These are phyloP conservation scores for Drosophila ambigua DNA, from an alignment of 1,140 invertebrate species.

Conservation along the genomic window DNA sequence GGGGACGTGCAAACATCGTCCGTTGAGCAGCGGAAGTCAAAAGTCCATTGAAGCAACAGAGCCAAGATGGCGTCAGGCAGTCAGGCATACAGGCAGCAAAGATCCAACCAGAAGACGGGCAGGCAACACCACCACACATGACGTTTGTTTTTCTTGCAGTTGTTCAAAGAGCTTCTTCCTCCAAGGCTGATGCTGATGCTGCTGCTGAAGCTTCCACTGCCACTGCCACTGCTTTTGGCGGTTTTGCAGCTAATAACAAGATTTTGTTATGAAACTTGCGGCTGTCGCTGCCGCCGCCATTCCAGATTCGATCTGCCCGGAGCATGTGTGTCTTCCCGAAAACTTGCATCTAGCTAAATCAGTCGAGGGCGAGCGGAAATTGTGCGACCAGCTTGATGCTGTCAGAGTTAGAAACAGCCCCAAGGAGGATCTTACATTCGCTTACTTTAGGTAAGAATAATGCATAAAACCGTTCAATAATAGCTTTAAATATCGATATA, in stretches of 20 bases:
- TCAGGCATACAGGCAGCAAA: background rate
- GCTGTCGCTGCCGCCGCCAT: conserved; percentile 17
- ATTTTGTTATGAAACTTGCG: conserved; percentile 60
- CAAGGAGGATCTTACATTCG: background rate
- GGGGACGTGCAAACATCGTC: conserved; percentile 49
- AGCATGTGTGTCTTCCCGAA: background rate
- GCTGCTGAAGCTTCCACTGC: conserved; percentile 8
- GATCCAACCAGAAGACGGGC: background rate
- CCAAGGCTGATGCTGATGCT: background rate
- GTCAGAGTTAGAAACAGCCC: background rate
- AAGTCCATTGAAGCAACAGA: conserved; percentile 59
- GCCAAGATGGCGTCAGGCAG: conserved; percentile 11
- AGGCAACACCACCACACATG: too few relatives aligned
- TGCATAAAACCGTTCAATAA: too few relatives aligned
- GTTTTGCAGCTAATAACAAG: conserved; percentile 56
- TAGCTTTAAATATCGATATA: background rate
- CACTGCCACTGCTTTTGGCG: conserved; percentile 42
- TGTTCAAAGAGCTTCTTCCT: conserved; percentile 23
- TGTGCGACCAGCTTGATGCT: conserved; percentile 8
- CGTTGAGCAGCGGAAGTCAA: conserved; percentile 62
- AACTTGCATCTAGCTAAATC: conserved; percentile 12
- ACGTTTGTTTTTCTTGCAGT: conserved; percentile 18
- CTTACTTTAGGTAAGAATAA: too few relatives aligned
- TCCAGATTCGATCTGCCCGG: conserved; percentile 5
- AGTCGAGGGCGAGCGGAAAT: conserved; percentile 14